A percentile compares a stretch with the other conserved stretches of the same genome.
These are phyloP conservation scores for Macroglossus sobrinus DNA, from an alignment of 2,113 vertebrate genomes.

Conservation along the genomic window DNA sequence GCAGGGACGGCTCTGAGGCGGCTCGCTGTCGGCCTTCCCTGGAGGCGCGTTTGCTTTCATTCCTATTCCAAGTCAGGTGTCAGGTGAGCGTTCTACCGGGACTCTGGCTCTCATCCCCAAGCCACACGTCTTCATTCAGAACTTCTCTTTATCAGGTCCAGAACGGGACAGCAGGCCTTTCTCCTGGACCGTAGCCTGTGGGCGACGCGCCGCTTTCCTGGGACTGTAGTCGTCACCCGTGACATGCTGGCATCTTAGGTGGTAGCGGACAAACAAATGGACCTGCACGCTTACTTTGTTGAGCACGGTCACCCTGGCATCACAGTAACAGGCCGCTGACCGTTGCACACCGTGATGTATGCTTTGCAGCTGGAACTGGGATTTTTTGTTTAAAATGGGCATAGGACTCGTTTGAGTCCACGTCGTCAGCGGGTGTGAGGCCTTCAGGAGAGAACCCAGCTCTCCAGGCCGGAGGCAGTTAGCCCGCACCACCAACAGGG, in stretches of 20 bases:
- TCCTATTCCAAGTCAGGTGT: background rate
- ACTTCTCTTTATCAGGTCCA: background rate
- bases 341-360: accelerated
- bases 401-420: background rate
- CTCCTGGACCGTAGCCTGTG: background rate
- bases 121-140: background rate
- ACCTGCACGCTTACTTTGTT: background rate
- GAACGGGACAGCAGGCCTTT: background rate
- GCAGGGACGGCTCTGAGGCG: accelerated
- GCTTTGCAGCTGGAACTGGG: background rate
- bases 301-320: accelerated
- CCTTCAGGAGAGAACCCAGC: background rate
- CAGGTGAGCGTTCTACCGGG: background rate
- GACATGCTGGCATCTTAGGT: accelerated
- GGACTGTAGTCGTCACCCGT: too few species aligned
- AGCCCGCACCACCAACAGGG: too few species aligned
- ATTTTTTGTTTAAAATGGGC: background rate
- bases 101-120: background rate
- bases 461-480: background rate
- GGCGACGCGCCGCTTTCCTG: background rate
- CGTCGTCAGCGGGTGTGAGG: background rate
- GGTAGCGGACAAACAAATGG: accelerated
- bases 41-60: background rate
- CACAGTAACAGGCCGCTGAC: background rate
- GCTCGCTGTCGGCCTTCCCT: background rate